Base-by-base conservation (phyloP, 2,797 vertebrate genomes). In the Paramormyrops hopkinsi region DNA sequence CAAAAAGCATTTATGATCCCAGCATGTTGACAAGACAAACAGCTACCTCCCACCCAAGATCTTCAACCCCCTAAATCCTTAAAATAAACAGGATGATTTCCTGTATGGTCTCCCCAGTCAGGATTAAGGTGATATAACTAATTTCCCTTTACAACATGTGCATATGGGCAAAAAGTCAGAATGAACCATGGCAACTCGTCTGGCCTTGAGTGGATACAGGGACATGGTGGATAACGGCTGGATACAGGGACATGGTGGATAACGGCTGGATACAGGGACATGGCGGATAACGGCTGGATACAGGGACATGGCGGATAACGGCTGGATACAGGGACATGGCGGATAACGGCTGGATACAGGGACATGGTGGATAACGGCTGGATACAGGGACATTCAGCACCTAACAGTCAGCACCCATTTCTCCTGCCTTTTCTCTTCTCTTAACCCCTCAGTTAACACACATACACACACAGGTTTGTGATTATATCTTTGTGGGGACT, bases 1-100 rank as follows among this genome's bases (percentile, higher is more conserved):
- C 92, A 91, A 91, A 91, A 91, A 92, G 90, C 91, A 92, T 93
- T 94, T 92, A 93, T 92, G 90, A 90, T 89, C 90, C 89, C 89
- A 62, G 92, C 90, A 89, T 90, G 90, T 89, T 90, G 92, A 93
- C 90, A 90, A 89, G 90, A 87, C 92, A 91, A 92, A 83, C 87
- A 85, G 86, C 90, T 90, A 46, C 44, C 17, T 22, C 48, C 51
- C 17, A 56, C 86, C 54, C 8, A 29, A 54, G 12, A 51, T 56
- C 85, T 87, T 33, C 85, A 54, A 59, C 19, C 82, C 46, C 82
- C 6, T n/a, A 87, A 87, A 22, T 87, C 85, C 56, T 41, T 65
- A 12, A 37, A 56, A 87, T 41, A 41, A 14, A 11, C 7, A 44
- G 53, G 33, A 44, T 11, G 85, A 59, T 29, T 87, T 59, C 22